Conservation (phyloP, 2,113 vertebrate species). For the Phyllostomus hastatus region DNA sequence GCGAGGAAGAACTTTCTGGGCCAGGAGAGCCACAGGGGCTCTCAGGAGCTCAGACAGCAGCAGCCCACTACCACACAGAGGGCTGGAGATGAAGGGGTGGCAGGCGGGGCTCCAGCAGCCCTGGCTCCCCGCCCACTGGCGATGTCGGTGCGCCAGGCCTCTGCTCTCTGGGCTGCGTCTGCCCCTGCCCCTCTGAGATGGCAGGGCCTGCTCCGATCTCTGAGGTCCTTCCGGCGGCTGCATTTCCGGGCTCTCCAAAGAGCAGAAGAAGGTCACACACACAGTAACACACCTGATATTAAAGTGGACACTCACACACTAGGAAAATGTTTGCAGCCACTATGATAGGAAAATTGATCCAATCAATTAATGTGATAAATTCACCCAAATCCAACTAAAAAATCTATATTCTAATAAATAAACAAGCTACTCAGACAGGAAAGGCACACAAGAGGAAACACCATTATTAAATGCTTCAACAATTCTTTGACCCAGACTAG, state of each 20-base stretch:
- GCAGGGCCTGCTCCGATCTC: too few species aligned
- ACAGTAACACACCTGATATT: neutral
- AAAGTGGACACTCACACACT: neutral
- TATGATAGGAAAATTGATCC: neutral
- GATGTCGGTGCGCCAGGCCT: rapidly evolving
- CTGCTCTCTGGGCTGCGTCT: neutral
- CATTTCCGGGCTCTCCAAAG: neutral
- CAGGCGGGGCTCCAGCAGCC: neutral
- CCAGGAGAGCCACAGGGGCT: neutral
- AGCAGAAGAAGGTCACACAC: neutral
- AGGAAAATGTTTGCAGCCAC: neutral
- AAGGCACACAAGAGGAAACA: neutral
- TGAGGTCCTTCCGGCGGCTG: neutral
- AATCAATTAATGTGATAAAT: neutral
- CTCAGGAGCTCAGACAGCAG: neutral
- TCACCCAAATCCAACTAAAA: neutral
- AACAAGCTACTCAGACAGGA: neutral
- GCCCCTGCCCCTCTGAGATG: neutral
- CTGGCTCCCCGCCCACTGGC: rapidly evolving
- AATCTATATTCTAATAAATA: neutral
- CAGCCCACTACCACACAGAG: neutral
- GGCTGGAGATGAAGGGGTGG: rapidly evolving
- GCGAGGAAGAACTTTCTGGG: neutral
- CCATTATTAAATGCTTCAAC: neutral
- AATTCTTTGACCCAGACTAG: neutral